These are phyloP conservation scores for Scarus forsteni DNA, from an alignment of 2,797 vertebrate species.

Conservation along the genomic window DNA sequence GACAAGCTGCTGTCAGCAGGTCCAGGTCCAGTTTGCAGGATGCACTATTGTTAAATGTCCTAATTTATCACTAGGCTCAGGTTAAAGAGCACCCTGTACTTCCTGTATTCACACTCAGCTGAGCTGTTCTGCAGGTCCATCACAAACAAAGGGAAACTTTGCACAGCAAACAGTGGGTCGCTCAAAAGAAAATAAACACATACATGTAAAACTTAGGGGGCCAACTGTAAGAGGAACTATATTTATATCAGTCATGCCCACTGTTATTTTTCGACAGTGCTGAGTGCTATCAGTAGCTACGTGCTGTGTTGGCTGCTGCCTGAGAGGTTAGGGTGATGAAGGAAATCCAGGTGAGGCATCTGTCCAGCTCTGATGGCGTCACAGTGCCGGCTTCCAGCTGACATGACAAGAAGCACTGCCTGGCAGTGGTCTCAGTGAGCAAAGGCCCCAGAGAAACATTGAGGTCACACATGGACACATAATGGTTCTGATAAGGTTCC, in stretches of 20 bases:
- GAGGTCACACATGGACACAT: slow-evolving; percentile 27
- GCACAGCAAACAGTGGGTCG: slow-evolving; percentile 72
- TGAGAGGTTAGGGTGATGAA: slow-evolving; percentile 66
- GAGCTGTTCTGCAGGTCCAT: slow-evolving; percentile 84
- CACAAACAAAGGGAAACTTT: slow-evolving; percentile 87
- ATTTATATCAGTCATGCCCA: slow-evolving; percentile 82
- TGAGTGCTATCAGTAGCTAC: slow-evolving; percentile 72
- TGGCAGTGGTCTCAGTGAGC: slow-evolving; percentile 40
- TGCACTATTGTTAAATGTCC: slow-evolving; percentile 95
- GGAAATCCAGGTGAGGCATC: slow-evolving; percentile 85
- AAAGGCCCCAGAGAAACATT: slow-evolving; percentile 37
- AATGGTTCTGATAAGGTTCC: slow-evolving; percentile 10
- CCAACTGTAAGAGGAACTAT: slow-evolving; percentile 79
- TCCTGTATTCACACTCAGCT: slow-evolving; percentile 87
- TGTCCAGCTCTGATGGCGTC: slow-evolving; percentile 66
- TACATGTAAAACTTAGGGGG: slow-evolving; percentile 75
- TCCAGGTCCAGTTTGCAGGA: slow-evolving; percentile 86
- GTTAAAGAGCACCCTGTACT: slow-evolving; percentile 88
- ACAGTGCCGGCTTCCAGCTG: slow-evolving; percentile 67
- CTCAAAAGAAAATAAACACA: slow-evolving; percentile 81
- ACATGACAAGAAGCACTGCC: slow-evolving; percentile 53
- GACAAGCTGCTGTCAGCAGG: slow-evolving; percentile 86
- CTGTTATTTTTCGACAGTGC: slow-evolving; percentile 81
- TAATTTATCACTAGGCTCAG: slow-evolving; percentile 92
- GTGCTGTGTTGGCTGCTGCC: slow-evolving; percentile 78